A percentile compares a stretch with the other conserved stretches of the same genome.
Conservation (phyloP, 2,113 vertebrate species). For the Vulpes vulpes region DNA sequence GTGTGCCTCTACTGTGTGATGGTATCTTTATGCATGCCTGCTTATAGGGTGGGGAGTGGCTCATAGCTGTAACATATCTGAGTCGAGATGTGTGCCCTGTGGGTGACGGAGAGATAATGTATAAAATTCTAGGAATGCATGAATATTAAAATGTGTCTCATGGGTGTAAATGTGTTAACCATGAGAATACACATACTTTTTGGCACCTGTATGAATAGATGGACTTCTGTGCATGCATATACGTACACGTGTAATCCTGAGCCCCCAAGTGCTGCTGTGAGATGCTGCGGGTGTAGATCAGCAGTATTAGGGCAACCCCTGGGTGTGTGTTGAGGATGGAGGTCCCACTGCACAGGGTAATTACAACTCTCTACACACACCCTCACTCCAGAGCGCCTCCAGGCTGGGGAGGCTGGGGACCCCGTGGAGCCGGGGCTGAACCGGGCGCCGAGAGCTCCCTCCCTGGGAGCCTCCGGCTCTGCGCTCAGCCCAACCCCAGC, state of each 20-base stretch:
- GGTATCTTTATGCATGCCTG: neutral
- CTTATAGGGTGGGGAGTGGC: neutral
- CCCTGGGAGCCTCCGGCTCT: constrained; percentile 52
- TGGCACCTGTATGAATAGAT: neutral
- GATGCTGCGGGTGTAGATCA: neutral
- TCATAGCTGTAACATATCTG: neutral
- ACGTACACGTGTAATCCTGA: neutral
- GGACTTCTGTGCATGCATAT: neutral
- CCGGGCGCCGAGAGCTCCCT: constrained; percentile 56
- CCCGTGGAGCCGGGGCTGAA: constrained; percentile 11
- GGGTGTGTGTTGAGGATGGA: neutral
- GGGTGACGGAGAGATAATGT: neutral
- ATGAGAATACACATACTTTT: neutral
- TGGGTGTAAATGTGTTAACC: neutral
- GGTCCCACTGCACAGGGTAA: neutral
- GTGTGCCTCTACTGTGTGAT: neutral
- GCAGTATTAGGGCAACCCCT: neutral
- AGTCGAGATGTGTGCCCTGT: neutral
- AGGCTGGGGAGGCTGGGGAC: neutral
- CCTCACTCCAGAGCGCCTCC: neutral
- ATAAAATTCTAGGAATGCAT: constrained; percentile 7
- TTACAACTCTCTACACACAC: neutral
- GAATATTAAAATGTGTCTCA: neutral
- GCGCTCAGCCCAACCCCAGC: constrained; percentile 22
- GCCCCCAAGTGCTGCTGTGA: neutral